Conservation (phyloP, 2,113 vertebrate species). For the Carassius auratus region DNA sequence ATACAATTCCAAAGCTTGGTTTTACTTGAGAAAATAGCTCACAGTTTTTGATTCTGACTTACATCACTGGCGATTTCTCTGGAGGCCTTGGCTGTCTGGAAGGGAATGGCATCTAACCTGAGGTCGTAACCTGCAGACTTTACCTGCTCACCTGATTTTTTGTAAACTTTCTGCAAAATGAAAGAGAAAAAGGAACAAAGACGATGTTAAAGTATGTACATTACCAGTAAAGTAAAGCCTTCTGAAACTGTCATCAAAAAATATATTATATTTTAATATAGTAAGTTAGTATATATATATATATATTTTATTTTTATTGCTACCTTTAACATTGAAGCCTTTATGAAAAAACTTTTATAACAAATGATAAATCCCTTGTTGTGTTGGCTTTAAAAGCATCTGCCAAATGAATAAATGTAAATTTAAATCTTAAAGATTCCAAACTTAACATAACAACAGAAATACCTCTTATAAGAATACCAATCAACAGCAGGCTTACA, state of each 20-base stretch:
- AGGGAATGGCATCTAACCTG: constrained; percentile 93
- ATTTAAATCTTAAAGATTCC: too few relatives aligned
- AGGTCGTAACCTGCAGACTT: constrained; percentile 88
- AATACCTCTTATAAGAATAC: background rate
- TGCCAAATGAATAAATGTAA: too few relatives aligned
- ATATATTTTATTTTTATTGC: too few relatives aligned
- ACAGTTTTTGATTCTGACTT: constrained; percentile 65
- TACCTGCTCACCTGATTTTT: constrained; percentile 87
- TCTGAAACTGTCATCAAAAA: background rate
- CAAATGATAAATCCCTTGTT: too few relatives aligned
- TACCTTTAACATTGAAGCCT: too few relatives aligned
- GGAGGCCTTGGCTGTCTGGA: constrained; percentile 95
- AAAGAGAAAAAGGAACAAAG: constrained; percentile 27
- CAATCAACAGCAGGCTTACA: constrained; percentile 72
- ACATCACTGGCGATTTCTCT: constrained; percentile 97
- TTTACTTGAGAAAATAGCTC: background rate
- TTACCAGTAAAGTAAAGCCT: background rate
- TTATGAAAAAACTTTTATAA: background rate
- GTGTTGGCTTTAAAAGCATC: too few relatives aligned
- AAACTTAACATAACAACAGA: too few relatives aligned
- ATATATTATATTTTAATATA: background rate
- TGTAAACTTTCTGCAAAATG: constrained; percentile 87
- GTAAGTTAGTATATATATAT: too few relatives aligned
- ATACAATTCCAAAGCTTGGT: background rate
- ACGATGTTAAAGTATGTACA: background rate